A percentile compares a stretch with the other conserved stretches of the same genome.
These are phyloP conservation scores for Pangasius macronema DNA, from an alignment of 2,797 vertebrate genomes.

Conservation along the genomic window DNA sequence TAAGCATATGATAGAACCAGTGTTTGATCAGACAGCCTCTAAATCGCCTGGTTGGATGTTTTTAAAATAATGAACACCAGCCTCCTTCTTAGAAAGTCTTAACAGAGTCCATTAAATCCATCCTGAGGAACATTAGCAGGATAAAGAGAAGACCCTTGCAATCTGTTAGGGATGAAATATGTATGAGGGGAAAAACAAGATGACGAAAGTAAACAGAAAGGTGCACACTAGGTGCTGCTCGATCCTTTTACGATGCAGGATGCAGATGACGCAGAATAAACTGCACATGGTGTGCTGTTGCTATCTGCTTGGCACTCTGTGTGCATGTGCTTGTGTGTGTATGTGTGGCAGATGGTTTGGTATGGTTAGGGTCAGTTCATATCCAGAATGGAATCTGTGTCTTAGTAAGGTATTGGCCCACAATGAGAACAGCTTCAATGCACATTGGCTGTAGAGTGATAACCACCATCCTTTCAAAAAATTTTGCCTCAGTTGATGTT, in stretches of 20 bases:
- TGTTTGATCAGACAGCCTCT: not conserved
- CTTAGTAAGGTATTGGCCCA: not conserved
- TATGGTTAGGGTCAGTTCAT: not conserved
- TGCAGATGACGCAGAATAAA: conserved; percentile 21
- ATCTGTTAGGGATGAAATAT: conserved; percentile 15
- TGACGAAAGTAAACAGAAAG: not conserved
- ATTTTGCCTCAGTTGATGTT: not conserved
- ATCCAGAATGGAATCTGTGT: not conserved
- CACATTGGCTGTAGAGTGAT: not conserved
- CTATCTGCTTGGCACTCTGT: not conserved
- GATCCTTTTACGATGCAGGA: not conserved
- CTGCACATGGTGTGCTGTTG: not conserved
- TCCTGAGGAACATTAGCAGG: not conserved
- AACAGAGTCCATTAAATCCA: not conserved
- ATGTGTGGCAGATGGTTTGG: conserved; percentile 21
- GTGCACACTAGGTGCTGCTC: not conserved
- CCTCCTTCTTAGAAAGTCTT: not conserved
- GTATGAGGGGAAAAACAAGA: not conserved
- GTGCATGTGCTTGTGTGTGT: not conserved
- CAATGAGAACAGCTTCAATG: not conserved
- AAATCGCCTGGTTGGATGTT: not conserved
- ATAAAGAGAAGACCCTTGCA: not conserved
- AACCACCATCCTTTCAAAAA: not conserved
- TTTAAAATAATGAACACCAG: not conserved
- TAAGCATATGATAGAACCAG: not conserved